Evolutionary conservation across 2,888 invertebrate species (phyloP).

Genomic region (Harpalus rubripes): DNA sequence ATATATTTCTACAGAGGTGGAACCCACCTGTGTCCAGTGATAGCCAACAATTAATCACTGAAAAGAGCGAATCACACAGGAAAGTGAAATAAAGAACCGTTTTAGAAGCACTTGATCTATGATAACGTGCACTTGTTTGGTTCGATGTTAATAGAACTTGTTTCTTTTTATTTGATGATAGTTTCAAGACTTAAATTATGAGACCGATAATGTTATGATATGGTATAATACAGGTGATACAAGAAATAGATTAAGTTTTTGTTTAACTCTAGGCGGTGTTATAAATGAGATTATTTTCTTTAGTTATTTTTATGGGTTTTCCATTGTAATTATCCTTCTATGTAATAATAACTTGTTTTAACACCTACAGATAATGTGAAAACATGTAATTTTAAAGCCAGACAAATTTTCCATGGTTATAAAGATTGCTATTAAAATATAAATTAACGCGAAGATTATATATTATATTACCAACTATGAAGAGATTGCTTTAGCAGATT

Average conservation of each 20-base stretch:
- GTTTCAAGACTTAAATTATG: slow-evolving; percentile 12
- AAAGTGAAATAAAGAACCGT: not conserved
- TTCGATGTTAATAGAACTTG: slow-evolving; percentile 6
- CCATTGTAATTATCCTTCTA: slow-evolving; percentile 13
- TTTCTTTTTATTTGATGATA: slow-evolving; percentile 26
- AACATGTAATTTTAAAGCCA: not conserved
- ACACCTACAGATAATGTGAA: slow-evolving; percentile 24
- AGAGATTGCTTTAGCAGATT: too few species aligned
- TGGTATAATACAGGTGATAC: slow-evolving; percentile 5
- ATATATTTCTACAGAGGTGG: slow-evolving; percentile 20
- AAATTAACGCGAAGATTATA: not conserved
- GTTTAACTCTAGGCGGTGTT: slow-evolving; percentile 29
- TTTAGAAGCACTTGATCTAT: not conserved
- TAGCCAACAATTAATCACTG: slow-evolving; percentile 24
- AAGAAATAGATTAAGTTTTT: slow-evolving; percentile 30
- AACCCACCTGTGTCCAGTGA: slow-evolving; percentile 29
- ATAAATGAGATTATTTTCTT: slow-evolving; percentile 15
- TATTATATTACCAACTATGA: too few species aligned
- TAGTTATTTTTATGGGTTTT: slow-evolving; percentile 37
- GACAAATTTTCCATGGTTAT: not conserved
- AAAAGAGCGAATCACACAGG: not conserved
- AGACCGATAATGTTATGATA: slow-evolving; percentile 23
- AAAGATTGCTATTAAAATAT: not conserved
- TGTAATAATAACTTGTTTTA: slow-evolving; percentile 33
- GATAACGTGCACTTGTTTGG: slow-evolving; percentile 22